phyloP scores from a whole-genome alignment of 2,797 vertebrate genomes.

The Columba guinea region DNA sequence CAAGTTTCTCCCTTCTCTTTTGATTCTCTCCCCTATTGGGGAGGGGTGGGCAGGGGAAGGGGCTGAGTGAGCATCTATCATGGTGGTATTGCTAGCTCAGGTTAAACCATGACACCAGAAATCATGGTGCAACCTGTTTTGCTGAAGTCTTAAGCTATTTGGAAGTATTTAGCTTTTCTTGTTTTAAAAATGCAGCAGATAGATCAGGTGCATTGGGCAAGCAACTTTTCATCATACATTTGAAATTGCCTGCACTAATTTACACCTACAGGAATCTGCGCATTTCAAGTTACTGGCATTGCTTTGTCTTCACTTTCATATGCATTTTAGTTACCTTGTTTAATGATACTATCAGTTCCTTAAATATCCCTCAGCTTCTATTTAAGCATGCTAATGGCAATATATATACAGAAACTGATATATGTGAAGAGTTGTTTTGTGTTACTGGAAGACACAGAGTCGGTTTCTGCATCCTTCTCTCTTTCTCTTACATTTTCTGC shows the following conservation, averaged over 20 bases:
- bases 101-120: background rate
- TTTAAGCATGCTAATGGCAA: background rate
- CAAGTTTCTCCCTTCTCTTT: too few species aligned
- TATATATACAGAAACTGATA: background rate
- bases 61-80: too few species aligned
- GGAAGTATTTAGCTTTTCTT: background rate
- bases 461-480: background rate
- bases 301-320: background rate
- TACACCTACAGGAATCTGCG: conserved; percentile 22
- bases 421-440: background rate
- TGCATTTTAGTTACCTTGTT: background rate
- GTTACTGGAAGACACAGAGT: background rate
- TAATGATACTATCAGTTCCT: background rate
- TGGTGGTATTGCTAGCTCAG: too few species aligned
- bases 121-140: background rate
- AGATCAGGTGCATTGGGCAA: background rate
- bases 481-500: background rate
- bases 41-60: too few species aligned
- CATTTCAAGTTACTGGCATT: background rate
- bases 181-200: background rate
- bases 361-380: background rate
- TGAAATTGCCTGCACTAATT: background rate
- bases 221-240: background rate
- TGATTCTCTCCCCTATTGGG: too few species aligned
- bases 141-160: background rate